Evolutionary conservation across 2,888 invertebrate species (phyloP), one percentile per base, ranked within the genome.

Genomic region (Labia minor): DNA sequence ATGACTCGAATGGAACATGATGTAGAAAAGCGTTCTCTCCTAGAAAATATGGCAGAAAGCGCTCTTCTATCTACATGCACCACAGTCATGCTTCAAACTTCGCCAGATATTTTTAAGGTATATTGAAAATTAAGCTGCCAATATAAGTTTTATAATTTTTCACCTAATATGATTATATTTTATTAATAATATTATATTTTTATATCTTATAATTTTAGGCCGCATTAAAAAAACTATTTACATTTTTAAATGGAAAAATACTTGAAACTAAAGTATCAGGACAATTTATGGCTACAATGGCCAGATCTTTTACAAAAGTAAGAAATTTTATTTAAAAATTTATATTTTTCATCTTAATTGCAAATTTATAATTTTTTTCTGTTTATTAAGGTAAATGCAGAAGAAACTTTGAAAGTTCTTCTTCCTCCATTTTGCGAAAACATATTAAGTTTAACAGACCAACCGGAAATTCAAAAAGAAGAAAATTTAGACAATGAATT

Each of bases 201-300:
- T n/a, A 62, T 69, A 61, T 64, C 65, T 61, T 65, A 68, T 61
- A 33, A 18, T 65, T 70, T 66, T 21, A 82, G 81, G 75, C 86
- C 70, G 91, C 91, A 0, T 75, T 94, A 63, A 82, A 86, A 71
- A 91, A 91, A 75, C 81, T 95, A 33, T 86, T 85, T 70, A 78
- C 83, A 10, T 94, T 91, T 76, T 84, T 86, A 0, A 86, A 85
- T 0, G 85, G 85, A 66, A 84, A 86, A 21, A 86, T 91, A n/a
- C 84, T 91, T 71, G 95, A 95, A 76, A 87, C 88, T 0, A 87
- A 87, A 72, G 89, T 94, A 0, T 88, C 92, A 0, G 94, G 93
- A 0, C 86, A 86, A 74, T 83, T 91, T 75, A 85, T 90, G 0
- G 90, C 89, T 0, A 84, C 86, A 10, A 78, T 94, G 68, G 83